phyloP scores from a whole-genome alignment of 2,113 vertebrate genomes.

The Oryzias woworae region DNA sequence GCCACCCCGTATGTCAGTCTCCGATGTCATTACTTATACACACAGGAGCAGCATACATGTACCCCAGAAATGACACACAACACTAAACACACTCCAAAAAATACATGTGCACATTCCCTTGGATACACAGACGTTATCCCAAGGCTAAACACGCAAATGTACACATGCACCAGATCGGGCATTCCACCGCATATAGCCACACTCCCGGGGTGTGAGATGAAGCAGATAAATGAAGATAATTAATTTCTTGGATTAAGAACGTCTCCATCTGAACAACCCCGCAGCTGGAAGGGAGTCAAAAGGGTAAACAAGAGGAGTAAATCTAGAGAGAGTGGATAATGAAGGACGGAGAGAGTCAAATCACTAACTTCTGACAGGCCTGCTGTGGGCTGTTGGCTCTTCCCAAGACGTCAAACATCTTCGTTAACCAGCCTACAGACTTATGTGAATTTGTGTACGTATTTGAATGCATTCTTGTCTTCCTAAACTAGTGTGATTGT shows the following conservation, averaged over 20 bases:
- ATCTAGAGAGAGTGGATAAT: slow-evolving; percentile 34
- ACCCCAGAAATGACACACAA: slow-evolving; percentile 21
- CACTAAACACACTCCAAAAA: slow-evolving; percentile 9
- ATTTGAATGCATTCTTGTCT: slow-evolving; percentile 48
- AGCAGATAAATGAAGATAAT: slow-evolving; percentile 63
- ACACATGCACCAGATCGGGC: slow-evolving; percentile 7
- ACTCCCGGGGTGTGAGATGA: slow-evolving; percentile 50
- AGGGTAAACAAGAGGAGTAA: slow-evolving; percentile 35
- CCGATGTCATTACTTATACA: slow-evolving; percentile 49
- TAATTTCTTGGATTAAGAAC: slow-evolving; percentile 63
- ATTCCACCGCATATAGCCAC: slow-evolving; percentile 30
- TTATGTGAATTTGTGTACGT: slow-evolving; percentile 41
- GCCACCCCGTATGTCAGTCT: slow-evolving; percentile 32
- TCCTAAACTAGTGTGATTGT: slow-evolving; percentile 52
- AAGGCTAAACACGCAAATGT: slow-evolving; percentile 13
- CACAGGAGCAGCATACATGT: slow-evolving; percentile 21
- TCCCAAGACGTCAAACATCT: slow-evolving; percentile 63
- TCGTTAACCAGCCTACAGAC: slow-evolving; percentile 69
- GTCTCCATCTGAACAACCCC: slow-evolving; percentile 49
- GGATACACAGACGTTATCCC: slow-evolving; percentile 12
- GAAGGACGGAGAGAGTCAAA: slow-evolving; percentile 47
- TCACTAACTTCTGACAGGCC: slow-evolving; percentile 54
- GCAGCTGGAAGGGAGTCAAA: slow-evolving; percentile 32
- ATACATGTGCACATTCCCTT: slow-evolving; percentile 18
- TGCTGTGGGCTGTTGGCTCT: slow-evolving; percentile 64